Evolutionary conservation across 1,140 invertebrate species (phyloP).

Genomic region (Papilio polyxenes): DNA sequence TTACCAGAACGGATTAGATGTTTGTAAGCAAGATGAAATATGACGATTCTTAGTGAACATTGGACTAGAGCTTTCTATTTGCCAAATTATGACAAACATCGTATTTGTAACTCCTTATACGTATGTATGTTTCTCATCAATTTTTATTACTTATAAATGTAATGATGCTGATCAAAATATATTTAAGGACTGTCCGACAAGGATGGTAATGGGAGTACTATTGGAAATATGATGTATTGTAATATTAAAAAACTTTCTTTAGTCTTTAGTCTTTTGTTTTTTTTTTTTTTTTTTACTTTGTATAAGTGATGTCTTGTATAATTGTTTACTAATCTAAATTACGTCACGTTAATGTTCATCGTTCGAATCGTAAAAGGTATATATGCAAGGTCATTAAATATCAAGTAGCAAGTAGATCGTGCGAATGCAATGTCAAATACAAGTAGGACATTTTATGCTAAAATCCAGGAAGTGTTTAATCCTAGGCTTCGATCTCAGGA

Average conservation of each 20-base stretch:
- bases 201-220: no score
- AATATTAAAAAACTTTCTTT: no score
- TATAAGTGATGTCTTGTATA: not conserved
- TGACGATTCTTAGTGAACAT: not conserved
- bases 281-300: no score
- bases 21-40: no score
- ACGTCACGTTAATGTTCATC: not conserved
- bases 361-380: not conserved
- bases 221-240: no score
- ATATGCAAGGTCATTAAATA: constrained; percentile 1
- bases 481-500: constrained; percentile 34
- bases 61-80: no score
- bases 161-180: no score
- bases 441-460: not conserved
- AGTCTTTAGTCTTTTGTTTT: no score
- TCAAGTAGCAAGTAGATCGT: constrained; percentile 12
- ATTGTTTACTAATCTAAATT: not conserved
- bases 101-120: not conserved
- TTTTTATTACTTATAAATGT: no score
- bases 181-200: no score
- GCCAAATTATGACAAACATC: no score
- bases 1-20: not conserved
- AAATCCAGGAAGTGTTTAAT: constrained; percentile 25
- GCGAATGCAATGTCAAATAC: constrained; percentile 12
- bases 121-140: no score